Percentiles rank a stretch among this genome's conserved stretches.
Evolutionary conservation across 2,888 invertebrate species (phyloP).

Genomic region (Dioctria rufipes): DNA sequence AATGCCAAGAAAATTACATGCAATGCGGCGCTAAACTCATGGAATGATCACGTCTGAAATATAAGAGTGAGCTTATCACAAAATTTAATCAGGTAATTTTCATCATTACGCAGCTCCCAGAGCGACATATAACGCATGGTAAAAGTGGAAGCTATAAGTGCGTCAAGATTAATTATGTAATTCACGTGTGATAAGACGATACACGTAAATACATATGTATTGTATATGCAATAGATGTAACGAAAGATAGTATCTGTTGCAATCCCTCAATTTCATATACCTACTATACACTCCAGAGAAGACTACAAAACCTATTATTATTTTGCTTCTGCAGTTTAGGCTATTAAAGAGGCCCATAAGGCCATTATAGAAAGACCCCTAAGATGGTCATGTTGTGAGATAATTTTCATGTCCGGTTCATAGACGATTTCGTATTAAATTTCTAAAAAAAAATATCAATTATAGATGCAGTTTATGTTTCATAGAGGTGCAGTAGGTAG

Average conservation of each 20-base stretch:
- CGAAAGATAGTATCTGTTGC: conserved; percentile 19
- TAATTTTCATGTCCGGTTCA: not conserved
- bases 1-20: not conserved
- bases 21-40: conserved; percentile 7
- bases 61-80: not conserved
- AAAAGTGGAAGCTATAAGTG: conserved; percentile 20
- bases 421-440: conserved; percentile 10
- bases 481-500: conserved; percentile 9
- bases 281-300: not conserved
- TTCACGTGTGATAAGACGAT: conserved; percentile 1
- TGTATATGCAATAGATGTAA: not conserved
- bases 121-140: conserved; percentile 3
- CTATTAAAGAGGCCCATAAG: conserved; percentile 4
- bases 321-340: not conserved
- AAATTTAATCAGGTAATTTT: conserved; percentile 23
- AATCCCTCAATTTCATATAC: conserved; percentile 33
- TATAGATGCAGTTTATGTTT: not conserved
- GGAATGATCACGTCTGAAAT: conserved; percentile 2
- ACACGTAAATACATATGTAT: too few species aligned
- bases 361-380: too few species aligned
- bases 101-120: conserved; percentile 9
- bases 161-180: conserved; percentile 40
- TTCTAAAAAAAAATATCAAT: conserved; percentile 23
- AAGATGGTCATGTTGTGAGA: too few species aligned
- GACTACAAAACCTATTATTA: not conserved